phyloP scores from a whole-genome alignment of 2,888 invertebrate species.

The Watsonalla cultraria region DNA sequence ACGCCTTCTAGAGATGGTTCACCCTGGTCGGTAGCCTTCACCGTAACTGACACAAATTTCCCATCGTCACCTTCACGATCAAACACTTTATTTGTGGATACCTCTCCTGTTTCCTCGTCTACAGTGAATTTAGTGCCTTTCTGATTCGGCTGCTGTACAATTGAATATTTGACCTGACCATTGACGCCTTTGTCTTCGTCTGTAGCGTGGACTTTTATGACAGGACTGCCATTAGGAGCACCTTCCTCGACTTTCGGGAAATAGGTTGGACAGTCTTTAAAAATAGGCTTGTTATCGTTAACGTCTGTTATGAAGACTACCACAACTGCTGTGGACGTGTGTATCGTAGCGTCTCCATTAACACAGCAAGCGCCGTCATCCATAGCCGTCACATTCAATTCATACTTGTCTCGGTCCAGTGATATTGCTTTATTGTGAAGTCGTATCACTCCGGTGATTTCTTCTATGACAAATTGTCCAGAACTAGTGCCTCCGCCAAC shows the following conservation, averaged over 20 bases:
- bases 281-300: conserved; percentile 97
- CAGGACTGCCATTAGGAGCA: conserved; percentile 94
- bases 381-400: conserved; percentile 96
- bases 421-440: conserved; percentile 92
- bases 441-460: conserved; percentile 95
- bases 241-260: conserved; percentile 97
- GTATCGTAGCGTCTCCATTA: conserved; percentile 91
- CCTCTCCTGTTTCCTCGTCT: conserved; percentile 96
- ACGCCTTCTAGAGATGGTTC: conserved; percentile 98
- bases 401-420: conserved; percentile 95
- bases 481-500: conserved; percentile 94
- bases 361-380: conserved; percentile 99
- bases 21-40: conserved; percentile 99
- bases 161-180: conserved; percentile 97
- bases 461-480: conserved; percentile 96
- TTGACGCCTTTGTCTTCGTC: conserved; percentile 98
- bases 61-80: conserved; percentile 98
- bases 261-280: conserved; percentile 95
- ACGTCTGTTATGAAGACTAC: conserved; percentile 98
- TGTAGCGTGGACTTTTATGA: conserved; percentile 95
- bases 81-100: conserved; percentile 96
- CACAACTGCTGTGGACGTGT: conserved; percentile 96
- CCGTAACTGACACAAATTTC: conserved; percentile 96
- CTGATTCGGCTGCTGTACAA: conserved; percentile 96
- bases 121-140: conserved; percentile 97